Conservation (phyloP, 1,140 invertebrate genomes). For the Diabrotica undecimpunctata region DNA sequence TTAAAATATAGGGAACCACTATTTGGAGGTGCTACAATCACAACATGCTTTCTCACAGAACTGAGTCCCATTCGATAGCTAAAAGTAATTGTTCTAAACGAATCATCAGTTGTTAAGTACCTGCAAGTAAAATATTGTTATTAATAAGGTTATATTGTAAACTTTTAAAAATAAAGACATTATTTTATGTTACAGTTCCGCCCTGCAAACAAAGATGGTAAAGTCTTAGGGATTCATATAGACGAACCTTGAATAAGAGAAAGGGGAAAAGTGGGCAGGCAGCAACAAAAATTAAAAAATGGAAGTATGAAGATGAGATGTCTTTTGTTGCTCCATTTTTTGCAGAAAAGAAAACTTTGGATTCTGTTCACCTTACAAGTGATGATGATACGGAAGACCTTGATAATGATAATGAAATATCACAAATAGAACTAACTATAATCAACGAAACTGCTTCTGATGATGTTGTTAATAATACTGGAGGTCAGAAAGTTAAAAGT, state of each 20-base stretch:
- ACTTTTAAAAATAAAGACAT: not conserved
- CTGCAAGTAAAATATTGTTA: no score
- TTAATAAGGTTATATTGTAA: slow-evolving; percentile 40
- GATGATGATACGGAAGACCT: no score
- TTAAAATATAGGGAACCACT: no score
- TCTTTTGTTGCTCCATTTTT: slow-evolving; percentile 14
- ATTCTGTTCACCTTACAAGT: no score
- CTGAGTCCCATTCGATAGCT: slow-evolving; percentile 50
- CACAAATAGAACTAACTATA: no score
- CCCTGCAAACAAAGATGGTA: slow-evolving; percentile 20
- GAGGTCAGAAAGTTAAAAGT: no score
- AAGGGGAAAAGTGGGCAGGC: slow-evolving; percentile 19
- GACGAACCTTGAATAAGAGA: slow-evolving; percentile 20
- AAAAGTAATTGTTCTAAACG: slow-evolving; percentile 48
- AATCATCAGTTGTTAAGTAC: slow-evolving; percentile 47
- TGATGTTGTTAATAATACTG: no score
- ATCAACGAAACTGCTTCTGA: no score
- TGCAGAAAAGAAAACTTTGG: slow-evolving; percentile 8
- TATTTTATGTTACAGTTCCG: slow-evolving; percentile 15
- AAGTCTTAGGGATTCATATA: slow-evolving; percentile 20
- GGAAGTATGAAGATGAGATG: slow-evolving; percentile 23
- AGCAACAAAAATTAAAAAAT: no score
- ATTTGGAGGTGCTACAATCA: no score
- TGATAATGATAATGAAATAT: no score
- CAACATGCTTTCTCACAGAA: no score